Conservation (phyloP, 2,113 vertebrate species). For the Beaufortia kweichowensis region DNA sequence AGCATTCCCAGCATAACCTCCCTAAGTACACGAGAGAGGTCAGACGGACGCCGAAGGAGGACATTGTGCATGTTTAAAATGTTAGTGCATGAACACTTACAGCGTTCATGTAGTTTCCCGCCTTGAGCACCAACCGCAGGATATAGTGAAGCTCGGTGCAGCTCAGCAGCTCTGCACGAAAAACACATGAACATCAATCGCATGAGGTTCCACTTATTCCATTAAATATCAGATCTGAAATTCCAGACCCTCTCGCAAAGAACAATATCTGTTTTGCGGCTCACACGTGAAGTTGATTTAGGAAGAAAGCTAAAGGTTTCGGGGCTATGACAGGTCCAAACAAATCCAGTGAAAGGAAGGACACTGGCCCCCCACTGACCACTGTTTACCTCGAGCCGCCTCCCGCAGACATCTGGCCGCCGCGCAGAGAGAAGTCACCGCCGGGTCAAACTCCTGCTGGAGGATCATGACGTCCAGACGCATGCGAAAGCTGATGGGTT, state of each 20-base stretch:
- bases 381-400: conserved; percentile 77
- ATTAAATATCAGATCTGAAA: conserved; percentile 17
- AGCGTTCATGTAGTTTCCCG: conserved; percentile 84
- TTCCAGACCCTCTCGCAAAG: not conserved
- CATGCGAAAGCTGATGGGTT: conserved; percentile 71
- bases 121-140: conserved; percentile 79
- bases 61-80: no score
- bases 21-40: conserved; percentile 67
- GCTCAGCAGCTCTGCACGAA: conserved; percentile 74
- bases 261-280: not conserved
- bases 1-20: conserved; percentile 81
- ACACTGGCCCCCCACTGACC: conserved; percentile 62
- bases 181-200: conserved; percentile 22
- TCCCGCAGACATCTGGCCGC: conserved; percentile 79
- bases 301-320: conserved; percentile 17
- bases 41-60: conserved; percentile 38
- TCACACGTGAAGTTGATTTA: conserved; percentile 40
- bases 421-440: conserved; percentile 78
- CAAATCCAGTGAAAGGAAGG: conserved; percentile 35
- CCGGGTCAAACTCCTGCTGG: conserved; percentile 80
- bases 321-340: not conserved
- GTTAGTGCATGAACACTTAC: conserved; percentile 65
- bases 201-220: not conserved
- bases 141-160: conserved; percentile 81
- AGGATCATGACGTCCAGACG: conserved; percentile 80